Evolutionary conservation across 1,140 invertebrate species (phyloP), one percentile per base, ranked within the genome.

Genomic region (Chymomyza costata): DNA sequence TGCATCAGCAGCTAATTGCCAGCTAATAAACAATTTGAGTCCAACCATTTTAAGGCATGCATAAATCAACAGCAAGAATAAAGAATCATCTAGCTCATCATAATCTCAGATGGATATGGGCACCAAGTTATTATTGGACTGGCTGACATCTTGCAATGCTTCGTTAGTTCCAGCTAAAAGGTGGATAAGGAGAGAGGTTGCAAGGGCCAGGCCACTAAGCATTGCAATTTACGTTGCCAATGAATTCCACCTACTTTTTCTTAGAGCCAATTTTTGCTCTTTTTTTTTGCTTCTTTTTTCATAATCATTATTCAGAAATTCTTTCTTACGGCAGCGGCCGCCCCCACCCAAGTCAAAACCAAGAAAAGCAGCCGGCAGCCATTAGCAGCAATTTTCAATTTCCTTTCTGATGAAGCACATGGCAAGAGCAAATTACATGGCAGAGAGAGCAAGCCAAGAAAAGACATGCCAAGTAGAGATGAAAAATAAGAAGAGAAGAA

Each of bases 361-460:
- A n/a, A n/a, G n/a, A n/a, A n/a, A 21, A 35, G 44, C 25, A 16
- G 28, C 15, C 43, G 21, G 18, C 52, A 71, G 63, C 71, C 78
- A 80, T 80, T 80, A 78, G 74, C 57, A 83, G 71, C 76, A 84
- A 84, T 84, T 84, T 84, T 82, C 82, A 84, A 84, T 84, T 84
- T 84, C 82, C 82, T 84, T 83, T 84, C 82, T 84, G 82, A 83
- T 84, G 76, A 83, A 84, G 82, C 82, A 84, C 82, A 84, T 84
- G 56, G 68, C 71, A 84, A 84, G 82, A 82, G 76, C 76, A 84
- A 84, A 84, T 84, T 84, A 84, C 68, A 84, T 83, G 65, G 76
- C 73, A 70, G 55, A 56, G 34, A 6, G 7, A 6, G 31, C 5
- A 40, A 53, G 28, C 30, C 54, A 71, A 56, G 56, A 60, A 67